A percentile compares a stretch with the other conserved stretches of the same genome.
phyloP scores from a whole-genome alignment of 2,113 vertebrate genomes.

The Carassius auratus region DNA sequence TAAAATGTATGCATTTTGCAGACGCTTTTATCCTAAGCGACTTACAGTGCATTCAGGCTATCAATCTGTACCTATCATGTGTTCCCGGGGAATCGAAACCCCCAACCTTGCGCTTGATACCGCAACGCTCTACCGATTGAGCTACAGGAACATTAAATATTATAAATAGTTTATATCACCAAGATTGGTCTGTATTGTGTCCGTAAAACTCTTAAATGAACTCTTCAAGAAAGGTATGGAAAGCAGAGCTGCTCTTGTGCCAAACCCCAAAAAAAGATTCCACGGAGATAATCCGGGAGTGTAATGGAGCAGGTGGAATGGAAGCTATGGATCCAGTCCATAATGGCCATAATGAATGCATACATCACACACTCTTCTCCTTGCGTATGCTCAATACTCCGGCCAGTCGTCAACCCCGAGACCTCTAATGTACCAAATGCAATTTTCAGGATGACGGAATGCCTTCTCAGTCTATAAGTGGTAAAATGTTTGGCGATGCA shows the following conservation, averaged over 20 bases:
- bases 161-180: background rate
- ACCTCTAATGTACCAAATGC: conserved; percentile 48
- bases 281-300: conserved; percentile 3
- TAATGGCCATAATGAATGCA: conserved; percentile 45
- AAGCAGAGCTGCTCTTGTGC: background rate
- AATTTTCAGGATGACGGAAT: conserved; percentile 24
- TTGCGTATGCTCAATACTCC: conserved; percentile 39
- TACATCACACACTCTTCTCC: conserved; percentile 36
- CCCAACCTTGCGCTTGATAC: too few species aligned
- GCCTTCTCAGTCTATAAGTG: background rate
- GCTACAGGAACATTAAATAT: background rate
- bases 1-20: too few species aligned
- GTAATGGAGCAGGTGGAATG: conserved; percentile 34
- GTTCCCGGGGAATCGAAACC: too few species aligned
- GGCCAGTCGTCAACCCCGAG: conserved; percentile 36
- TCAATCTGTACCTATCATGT: too few species aligned
- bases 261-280: conserved; percentile 38
- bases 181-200: background rate
- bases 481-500: background rate
- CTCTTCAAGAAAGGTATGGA: background rate
- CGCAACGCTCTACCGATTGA: too few species aligned
- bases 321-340: conserved; percentile 36
- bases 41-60: too few species aligned
- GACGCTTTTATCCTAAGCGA: too few species aligned
- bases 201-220: background rate